Evolutionary conservation across 1,140 invertebrate genomes (phyloP), one percentile per base, ranked within the genome.

Genomic region (Capitella teleta): DNA sequence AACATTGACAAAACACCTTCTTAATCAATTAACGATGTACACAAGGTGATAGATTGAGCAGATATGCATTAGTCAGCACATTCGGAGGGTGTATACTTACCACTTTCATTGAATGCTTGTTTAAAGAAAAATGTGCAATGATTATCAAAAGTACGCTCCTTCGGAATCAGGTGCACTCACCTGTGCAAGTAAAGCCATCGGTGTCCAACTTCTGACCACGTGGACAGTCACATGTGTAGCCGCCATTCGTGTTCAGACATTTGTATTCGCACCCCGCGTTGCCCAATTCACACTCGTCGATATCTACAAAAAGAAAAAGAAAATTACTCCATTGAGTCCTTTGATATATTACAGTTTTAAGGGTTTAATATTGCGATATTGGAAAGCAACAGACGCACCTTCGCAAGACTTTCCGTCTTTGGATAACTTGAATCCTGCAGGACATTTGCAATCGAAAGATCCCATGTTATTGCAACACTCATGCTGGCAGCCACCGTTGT

Each of bases 381-480:
- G 21, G n/a, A 40, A 5, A 38, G 4, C 19, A n/a, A 40, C 37
- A 40, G 19, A 40, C 38, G 38, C 38, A 40, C 38, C 19, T 5
- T 21, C 12, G 16, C 38, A 40, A 12, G 2, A 10, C 19, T n/a
- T 10, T 16, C 63, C 62, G 55, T 76, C 74, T 16, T 56, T 38
- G 16, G 56, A 58, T 1, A 76, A 48, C 28, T 60, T 49, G 55
- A 62, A 74, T 5, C 76, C 76, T 8, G 56, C 47, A n/a, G 62
- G 62, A 55, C 75, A 77, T 37, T 58, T 61, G 49, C 73, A 74
- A 12, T 61, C 56, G 51, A 58, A 73, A 6, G 67, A 73, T 12
- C 73, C 73, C 25, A 66, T 60, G 5, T 62, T 67, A 42, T 67
- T 78, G 2, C 73, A 57, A 58, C 81, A 82, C 45, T 64, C 61